These are phyloP conservation scores for Drosophila bunnanda DNA, from an alignment of 2,888 invertebrate genomes.

Conservation along the genomic window DNA sequence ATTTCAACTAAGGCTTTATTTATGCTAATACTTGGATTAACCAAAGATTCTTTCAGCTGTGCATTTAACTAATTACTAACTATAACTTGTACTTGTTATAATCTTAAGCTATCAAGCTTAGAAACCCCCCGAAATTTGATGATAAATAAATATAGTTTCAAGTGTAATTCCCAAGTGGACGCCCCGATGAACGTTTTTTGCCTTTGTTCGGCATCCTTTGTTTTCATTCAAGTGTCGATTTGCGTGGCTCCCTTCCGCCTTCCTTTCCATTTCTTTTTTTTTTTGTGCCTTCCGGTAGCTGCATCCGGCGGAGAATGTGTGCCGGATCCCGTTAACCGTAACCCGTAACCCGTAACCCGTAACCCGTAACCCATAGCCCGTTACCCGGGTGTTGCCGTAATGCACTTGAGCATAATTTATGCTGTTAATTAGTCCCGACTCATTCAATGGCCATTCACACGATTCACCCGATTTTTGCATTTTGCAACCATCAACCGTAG, in stretches of 20 bases:
- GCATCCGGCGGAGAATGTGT: conserved; percentile 48
- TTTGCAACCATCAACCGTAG: conserved; percentile 24
- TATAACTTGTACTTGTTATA: no score
- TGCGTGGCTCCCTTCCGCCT: conserved; percentile 11
- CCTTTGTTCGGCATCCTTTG: conserved; percentile 43
- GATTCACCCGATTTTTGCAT: conserved; percentile 45
- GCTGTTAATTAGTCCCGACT: conserved; percentile 74
- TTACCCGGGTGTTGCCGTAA: conserved; percentile 65
- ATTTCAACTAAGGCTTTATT: no score
- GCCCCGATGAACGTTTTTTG: conserved; percentile 39
- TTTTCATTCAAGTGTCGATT: conserved; percentile 46
- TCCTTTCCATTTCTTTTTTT: not conserved
- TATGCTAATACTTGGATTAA: no score
- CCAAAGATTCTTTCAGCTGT: not conserved
- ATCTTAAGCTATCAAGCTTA: no score
- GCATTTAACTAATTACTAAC: not conserved
- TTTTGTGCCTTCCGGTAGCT: conserved; percentile 27
- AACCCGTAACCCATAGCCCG: conserved; percentile 6
- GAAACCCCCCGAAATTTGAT: no score
- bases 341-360: conserved; percentile 18
- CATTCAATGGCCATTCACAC: conserved; percentile 52
- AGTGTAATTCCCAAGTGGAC: conserved; percentile 8
- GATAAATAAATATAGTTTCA: not conserved
- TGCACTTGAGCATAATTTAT: conserved; percentile 81
- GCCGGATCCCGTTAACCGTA: conserved; percentile 27